A percentile compares a stretch with the other conserved stretches of the same genome.
Conservation (phyloP, 2,113 vertebrate genomes). For the Marcusenius ussheri region DNA sequence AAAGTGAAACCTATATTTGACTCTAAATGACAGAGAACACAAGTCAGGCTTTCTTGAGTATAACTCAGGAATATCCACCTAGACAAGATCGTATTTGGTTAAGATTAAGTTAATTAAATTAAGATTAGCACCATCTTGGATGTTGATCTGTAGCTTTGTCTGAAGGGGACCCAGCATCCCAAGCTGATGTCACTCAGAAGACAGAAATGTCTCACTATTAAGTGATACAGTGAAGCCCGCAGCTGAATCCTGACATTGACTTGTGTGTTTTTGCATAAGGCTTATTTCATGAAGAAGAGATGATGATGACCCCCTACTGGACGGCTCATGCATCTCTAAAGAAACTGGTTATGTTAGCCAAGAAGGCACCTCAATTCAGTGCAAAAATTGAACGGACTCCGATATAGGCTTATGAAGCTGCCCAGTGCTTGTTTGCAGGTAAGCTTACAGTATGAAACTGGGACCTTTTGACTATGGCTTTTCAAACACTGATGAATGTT, state of each 20-base stretch:
- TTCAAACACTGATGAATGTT: background rate
- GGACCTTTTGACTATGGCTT: background rate
- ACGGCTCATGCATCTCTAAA: background rate
- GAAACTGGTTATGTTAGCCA: background rate
- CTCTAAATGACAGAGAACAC: background rate
- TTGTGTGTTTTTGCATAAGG: background rate
- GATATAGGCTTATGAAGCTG: background rate
- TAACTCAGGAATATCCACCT: background rate
- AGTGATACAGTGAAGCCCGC: background rate
- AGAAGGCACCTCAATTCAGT: background rate
- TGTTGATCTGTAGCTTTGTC: background rate
- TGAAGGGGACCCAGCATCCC: background rate
- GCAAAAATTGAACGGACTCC: background rate
- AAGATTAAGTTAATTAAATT: background rate
- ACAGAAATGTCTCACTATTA: background rate
- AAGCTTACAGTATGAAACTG: background rate
- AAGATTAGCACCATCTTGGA: background rate
- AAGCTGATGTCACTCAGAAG: background rate
- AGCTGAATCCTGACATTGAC: background rate
- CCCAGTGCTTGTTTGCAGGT: background rate
- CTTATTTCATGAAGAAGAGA: background rate
- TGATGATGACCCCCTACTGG: background rate
- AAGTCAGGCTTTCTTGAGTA: background rate
- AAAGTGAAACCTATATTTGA: background rate
- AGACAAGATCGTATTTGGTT: background rate